phyloP scores from a whole-genome alignment of 2,113 vertebrate genomes.

The Zonotrichia leucophrys region DNA sequence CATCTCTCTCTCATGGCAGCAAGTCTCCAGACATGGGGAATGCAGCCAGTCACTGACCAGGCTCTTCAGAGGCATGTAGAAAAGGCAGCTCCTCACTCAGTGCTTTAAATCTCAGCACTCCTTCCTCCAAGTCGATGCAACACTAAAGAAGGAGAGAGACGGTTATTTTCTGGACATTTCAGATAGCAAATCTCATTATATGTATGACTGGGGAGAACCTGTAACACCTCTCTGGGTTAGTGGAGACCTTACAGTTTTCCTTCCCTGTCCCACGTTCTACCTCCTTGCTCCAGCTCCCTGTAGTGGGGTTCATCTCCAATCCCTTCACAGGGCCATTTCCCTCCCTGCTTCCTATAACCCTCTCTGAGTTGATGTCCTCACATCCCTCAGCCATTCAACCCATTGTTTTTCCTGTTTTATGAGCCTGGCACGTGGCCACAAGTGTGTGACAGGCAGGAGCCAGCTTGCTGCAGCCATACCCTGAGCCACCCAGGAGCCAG shows the following conservation, averaged over 20 bases:
- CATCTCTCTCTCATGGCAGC: neutral
- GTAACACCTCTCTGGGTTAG: neutral
- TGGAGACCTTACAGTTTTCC: neutral
- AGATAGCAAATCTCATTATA: neutral
- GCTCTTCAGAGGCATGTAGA: conserved; percentile 70
- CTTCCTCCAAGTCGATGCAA: conserved; percentile 85
- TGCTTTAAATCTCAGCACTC: conserved; percentile 78
- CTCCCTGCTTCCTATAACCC: neutral
- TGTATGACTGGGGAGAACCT: neutral
- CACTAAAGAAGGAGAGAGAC: conserved; percentile 71
- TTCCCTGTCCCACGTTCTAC: neutral
- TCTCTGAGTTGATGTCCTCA: neutral
- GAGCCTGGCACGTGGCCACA: neutral
- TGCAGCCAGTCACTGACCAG: conserved; percentile 55
- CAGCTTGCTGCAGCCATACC: neutral
- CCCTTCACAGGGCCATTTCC: neutral
- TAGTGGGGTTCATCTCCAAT: neutral
- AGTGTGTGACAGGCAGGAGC: neutral
- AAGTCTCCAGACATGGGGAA: neutral
- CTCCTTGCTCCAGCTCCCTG: neutral
- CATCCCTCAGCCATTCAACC: neutral
- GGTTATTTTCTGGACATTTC: neutral
- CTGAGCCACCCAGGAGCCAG: neutral
- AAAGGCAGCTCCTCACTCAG: conserved; percentile 85
- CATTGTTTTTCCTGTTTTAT: neutral